Percentiles rank a stretch among this genome's conserved stretches.
These are phyloP conservation scores for Drosophila dunni DNA, from an alignment of 1,140 invertebrate species.

Conservation along the genomic window DNA sequence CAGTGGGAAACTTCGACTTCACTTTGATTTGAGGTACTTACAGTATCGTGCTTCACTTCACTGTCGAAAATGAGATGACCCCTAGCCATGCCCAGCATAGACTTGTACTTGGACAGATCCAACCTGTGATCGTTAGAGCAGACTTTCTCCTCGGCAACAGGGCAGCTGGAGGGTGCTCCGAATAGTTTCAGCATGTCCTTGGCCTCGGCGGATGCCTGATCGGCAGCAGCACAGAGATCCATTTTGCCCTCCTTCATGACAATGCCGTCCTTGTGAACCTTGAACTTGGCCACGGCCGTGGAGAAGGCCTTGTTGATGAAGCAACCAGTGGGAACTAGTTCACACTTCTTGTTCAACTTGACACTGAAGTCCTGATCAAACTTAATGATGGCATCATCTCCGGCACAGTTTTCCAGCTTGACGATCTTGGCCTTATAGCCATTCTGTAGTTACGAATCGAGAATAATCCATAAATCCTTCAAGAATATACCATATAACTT, in stretches of 20 bases:
- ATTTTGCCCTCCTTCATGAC: constrained; percentile 79
- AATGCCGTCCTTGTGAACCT: constrained; percentile 75
- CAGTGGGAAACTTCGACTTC: background rate
- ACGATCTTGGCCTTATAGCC: constrained; percentile 80
- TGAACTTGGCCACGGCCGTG: constrained; percentile 71
- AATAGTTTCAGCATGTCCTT: constrained; percentile 80
- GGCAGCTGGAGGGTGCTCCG: constrained; percentile 72
- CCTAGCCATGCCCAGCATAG: constrained; percentile 74
- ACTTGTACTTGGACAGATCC: constrained; percentile 79
- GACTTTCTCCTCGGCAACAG: constrained; percentile 77
- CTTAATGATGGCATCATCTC: constrained; percentile 63
- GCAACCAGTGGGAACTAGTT: constrained; percentile 75
- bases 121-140: constrained; percentile 73
- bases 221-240: constrained; percentile 71
- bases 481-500: constrained; percentile 40
- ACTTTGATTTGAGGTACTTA: constrained; percentile 36
- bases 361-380: constrained; percentile 64
- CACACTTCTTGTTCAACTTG: constrained; percentile 82
- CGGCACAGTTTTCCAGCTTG: constrained; percentile 80
- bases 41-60: constrained; percentile 79
- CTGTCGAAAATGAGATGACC: constrained; percentile 74
- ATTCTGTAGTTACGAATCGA: constrained; percentile 50
- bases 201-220: constrained; percentile 64
- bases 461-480: background rate
- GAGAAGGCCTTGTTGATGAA: constrained; percentile 71